Base-by-base conservation (phyloP, 2,797 vertebrate species). In the Antennarius maculatus region DNA sequence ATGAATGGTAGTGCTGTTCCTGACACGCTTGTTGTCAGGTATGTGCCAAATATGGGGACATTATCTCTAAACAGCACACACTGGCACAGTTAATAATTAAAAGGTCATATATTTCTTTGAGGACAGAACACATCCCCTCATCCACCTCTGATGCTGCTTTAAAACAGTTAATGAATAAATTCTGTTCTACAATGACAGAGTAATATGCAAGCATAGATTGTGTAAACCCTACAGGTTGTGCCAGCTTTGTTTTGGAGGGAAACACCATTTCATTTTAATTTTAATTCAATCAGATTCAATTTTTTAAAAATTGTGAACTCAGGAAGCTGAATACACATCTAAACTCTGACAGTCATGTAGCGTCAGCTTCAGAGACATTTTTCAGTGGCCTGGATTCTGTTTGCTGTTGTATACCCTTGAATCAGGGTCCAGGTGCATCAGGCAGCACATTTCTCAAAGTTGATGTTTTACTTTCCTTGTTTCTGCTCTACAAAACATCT, bases 381-480 rank as follows among this genome's bases (percentile, higher is more conserved):
- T 41, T 3, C 68, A 46, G 23, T 3, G 18, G 6, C 23, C 43
- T 16, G 29, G 14, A 52, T 61, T 43, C 52, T 66, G 61, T 62
- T 58, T 87, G 62, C 37, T 45, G 43, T 54, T 57, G 41, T 61
- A n/a, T 39, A 6, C 63, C 45, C 28, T 17, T 37, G 39, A 63
- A 29, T 58, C 56, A 18, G 48, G 64, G 16, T 2, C 71, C 89
- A 89, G 82, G 65, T 88, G 86, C 66, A 77, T 27, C 50, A 52
- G 69, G 39, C 68, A 69, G 79, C 61, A 82, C 65, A 42, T 64
- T 87, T 91, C 86, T 68, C 82, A 85, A 18, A 77, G 80, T 53
- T 82, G 64, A 86, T 81, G 67, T 77, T 86, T 88, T 55, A 84
- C 74, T 28, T n/a, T 12, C 41, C 17, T 48, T 54, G 11, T n/a